Evolutionary conservation across 2,797 vertebrate species (phyloP), one percentile per base, ranked within the genome.

Genomic region (Garrulus glandarius): DNA sequence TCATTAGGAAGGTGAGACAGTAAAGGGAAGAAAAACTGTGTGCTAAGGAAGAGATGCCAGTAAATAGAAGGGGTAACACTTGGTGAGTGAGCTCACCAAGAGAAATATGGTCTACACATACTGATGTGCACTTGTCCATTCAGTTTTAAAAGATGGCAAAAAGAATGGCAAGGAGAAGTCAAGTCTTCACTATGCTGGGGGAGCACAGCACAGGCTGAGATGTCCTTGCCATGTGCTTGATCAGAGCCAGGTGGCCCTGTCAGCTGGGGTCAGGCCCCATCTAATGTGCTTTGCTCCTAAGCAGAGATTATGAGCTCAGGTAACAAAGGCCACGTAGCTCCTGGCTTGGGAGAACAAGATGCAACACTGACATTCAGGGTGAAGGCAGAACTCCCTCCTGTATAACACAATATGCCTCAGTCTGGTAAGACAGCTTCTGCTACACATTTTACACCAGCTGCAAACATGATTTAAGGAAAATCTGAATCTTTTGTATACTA

Each of bases 401-500:
- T 37, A 1, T 7, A 16, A 11, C 19, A 10, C 55, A 34, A 4
- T 6, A 4, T 22, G 14, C 43, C 13, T 55, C 67, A 13, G 0
- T 44, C 71, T 37, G 36, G 10, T 49, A 4, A 19, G 4, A 11
- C 14, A 16, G 29, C 3, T 5, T 52, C 52, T 87, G 44, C 39
- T 56, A 20, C 27, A 14, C 0, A 3, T 71, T 83, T 85, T 34
- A 68, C 24, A 70, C 11, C 13, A 46, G 30, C 6, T 67, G 19
- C 47, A 91, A 68, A 78, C 56, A 27, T 30, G 0, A 36, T 53
- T 41, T 53, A 56, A 70, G 7, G 29, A 75, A 50, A 77, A 65
- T 30, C 26, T 64, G 8, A 39, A 27, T 60, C 24, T 71, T 80
- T 36, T 64, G 32, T 68, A 11, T 70, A 27, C 14, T 16, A 19